Evolutionary conservation across 2,113 vertebrate genomes (phyloP).

Genomic region (Turnix velox): DNA sequence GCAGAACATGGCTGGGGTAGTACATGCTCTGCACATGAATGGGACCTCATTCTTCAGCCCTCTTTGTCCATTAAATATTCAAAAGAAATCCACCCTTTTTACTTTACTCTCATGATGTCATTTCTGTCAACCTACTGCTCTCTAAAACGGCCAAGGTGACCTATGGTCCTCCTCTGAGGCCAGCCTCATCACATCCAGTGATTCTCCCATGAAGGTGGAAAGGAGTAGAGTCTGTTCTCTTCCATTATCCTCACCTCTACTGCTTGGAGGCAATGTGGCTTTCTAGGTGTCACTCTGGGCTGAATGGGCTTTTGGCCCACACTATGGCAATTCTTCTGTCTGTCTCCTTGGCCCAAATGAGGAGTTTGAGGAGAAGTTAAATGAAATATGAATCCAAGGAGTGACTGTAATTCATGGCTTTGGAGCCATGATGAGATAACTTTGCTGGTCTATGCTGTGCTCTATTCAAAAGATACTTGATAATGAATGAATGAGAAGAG

Average conservation of each 20-base stretch:
- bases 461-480: conserved; percentile 29
- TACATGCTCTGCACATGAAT: fast-evolving
- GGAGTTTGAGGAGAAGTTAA: not conserved
- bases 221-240: not conserved
- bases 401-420: not conserved
- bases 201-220: not conserved
- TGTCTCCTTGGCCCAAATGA: not conserved
- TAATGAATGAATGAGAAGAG: not conserved
- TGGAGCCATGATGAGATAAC: not conserved
- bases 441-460: not conserved
- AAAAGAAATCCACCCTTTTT: not conserved
- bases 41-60: not conserved
- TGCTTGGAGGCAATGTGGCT: not conserved
- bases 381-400: not conserved
- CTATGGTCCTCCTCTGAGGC: fast-evolving
- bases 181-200: not conserved
- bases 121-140: not conserved
- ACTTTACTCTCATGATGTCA: not conserved
- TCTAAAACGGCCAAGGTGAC: not conserved
- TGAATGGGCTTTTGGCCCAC: not conserved
- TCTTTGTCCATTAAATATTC: not conserved
- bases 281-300: not conserved
- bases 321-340: not conserved
- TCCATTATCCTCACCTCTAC: fast-evolving
- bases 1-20: not conserved